Evolutionary conservation across 2,797 vertebrate genomes (phyloP).

Genomic region (Moxostoma hubbsi): DNA sequence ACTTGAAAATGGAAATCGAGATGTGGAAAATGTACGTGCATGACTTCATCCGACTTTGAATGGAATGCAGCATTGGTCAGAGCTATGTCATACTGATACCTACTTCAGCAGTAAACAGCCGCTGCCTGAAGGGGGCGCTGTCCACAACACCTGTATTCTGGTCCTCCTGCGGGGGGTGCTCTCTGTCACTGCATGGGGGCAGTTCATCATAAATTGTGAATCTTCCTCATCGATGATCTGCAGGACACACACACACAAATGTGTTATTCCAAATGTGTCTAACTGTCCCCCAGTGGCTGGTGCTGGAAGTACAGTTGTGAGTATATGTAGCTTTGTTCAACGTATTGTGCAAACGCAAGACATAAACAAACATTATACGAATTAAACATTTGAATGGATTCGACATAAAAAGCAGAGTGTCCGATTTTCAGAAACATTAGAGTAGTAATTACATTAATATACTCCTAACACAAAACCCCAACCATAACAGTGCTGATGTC

Average conservation of each 20-base stretch:
- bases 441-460: no score
- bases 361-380: not conserved
- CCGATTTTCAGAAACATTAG: no score
- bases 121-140: slow-evolving; percentile 86
- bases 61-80: not conserved
- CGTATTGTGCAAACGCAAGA: not conserved
- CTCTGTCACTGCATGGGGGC: slow-evolving; percentile 94
- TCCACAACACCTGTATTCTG: slow-evolving; percentile 95
- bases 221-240: slow-evolving; percentile 98
- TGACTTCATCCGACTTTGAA: no score
- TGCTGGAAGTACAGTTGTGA: no score
- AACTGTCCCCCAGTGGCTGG: no score
- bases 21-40: no score
- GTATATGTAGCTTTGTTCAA: no score
- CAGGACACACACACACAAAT: not conserved
- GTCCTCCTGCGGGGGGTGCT: slow-evolving; percentile 93
- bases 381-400: no score
- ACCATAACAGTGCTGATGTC: no score
- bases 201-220: slow-evolving; percentile 97
- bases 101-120: slow-evolving; percentile 94
- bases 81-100: slow-evolving; percentile 61
- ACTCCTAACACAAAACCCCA: no score
- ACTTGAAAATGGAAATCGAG: no score
- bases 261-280: not conserved
- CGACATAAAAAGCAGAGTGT: no score